Evolutionary conservation across 2,797 vertebrate species (phyloP).

Genomic region (Lophotriccus pileatus): DNA sequence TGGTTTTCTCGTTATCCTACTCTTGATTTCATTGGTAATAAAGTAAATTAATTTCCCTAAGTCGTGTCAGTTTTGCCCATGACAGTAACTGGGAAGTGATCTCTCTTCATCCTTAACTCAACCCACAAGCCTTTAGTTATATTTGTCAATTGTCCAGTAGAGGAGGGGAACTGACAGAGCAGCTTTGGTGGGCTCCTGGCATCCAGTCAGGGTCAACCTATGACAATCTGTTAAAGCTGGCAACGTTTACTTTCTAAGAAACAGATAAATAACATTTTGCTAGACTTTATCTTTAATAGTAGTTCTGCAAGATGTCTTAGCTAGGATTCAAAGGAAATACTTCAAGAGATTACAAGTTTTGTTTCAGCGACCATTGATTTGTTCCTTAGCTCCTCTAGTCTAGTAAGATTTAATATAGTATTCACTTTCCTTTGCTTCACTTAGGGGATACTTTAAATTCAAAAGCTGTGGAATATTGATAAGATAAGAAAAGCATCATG

Average conservation of each 20-base stretch:
- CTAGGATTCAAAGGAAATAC: background rate
- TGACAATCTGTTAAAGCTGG: background rate
- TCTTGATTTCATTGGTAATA: background rate
- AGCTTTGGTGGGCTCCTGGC: background rate
- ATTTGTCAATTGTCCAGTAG: background rate
- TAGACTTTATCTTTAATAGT: background rate
- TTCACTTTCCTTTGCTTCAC: background rate
- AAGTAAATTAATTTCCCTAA: background rate
- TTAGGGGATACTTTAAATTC: background rate
- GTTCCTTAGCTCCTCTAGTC: background rate
- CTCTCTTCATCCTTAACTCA: background rate
- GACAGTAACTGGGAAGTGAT: background rate
- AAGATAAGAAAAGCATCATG: background rate
- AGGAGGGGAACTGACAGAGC: background rate
- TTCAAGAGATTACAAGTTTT: background rate
- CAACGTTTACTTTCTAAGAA: background rate
- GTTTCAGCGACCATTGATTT: background rate
- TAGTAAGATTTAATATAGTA: background rate
- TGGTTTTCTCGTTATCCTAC: background rate
- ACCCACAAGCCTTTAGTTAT: background rate
- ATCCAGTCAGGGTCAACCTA: background rate
- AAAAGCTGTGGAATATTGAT: background rate
- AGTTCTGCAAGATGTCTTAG: background rate
- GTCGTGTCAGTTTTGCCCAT: background rate
- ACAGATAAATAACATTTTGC: background rate